Percentiles rank a stretch among this genome's conserved stretches.
phyloP scores from a whole-genome alignment of 2,888 invertebrate species.

The Sphaerophoria rueppellii region DNA sequence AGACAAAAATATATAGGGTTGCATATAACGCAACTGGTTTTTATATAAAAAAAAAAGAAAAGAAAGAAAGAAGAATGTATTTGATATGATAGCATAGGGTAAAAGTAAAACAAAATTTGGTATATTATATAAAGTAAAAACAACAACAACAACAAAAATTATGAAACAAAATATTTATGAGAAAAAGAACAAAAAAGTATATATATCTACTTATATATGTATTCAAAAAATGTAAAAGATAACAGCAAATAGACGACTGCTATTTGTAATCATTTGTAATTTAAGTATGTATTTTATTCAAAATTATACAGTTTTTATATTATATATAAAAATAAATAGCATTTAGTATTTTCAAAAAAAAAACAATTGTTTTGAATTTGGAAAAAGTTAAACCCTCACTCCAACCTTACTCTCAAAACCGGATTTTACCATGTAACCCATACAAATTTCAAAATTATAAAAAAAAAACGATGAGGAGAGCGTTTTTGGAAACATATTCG shows the following conservation, averaged over 20 bases:
- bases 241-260: conserved; percentile 59
- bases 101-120: conserved; percentile 41
- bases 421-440: too few relatives aligned
- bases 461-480: too few relatives aligned
- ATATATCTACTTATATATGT: conserved; percentile 51
- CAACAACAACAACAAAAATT: too few relatives aligned
- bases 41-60: conserved; percentile 38
- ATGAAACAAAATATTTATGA: conserved; percentile 46
- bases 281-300: conserved; percentile 70
- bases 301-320: conserved; percentile 75
- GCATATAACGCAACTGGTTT: conserved; percentile 51
- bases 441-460: too few relatives aligned
- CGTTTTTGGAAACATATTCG: too few relatives aligned
- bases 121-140: conserved; percentile 47
- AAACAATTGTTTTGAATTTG: conserved; percentile 22
- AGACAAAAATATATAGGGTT: conserved; percentile 47
- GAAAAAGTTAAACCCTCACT: too few relatives aligned
- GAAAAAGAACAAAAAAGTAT: conserved; percentile 43
- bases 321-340: conserved; percentile 73
- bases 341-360: conserved; percentile 62
- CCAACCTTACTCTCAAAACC: too few relatives aligned
- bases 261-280: conserved; percentile 62
- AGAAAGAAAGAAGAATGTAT: conserved; percentile 25
- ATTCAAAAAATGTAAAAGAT: conserved; percentile 53
- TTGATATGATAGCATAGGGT: conserved; percentile 52